A percentile compares a stretch with the other conserved stretches of the same genome.
Conservation (phyloP, 2,888 invertebrate species). For the Cantharis lateralis region DNA sequence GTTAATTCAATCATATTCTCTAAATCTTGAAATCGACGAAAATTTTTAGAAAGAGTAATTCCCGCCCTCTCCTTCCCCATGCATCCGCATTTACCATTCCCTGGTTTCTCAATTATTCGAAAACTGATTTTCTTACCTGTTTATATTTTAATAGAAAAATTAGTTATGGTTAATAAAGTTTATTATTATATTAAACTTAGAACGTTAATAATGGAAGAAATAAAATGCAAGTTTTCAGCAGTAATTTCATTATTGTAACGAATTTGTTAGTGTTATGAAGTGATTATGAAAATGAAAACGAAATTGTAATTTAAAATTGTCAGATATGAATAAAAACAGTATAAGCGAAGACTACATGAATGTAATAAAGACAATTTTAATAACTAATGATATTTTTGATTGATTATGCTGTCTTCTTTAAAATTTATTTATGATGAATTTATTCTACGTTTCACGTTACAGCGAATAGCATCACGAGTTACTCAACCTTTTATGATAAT, state of each 20-base stretch:
- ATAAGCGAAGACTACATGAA: not conserved
- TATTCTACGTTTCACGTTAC: not conserved
- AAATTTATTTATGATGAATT: constrained; percentile 2
- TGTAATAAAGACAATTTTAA: constrained; percentile 3
- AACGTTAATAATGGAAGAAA: too few species aligned
- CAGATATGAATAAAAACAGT: not conserved
- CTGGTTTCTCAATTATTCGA: too few species aligned
- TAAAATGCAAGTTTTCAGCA: not conserved
- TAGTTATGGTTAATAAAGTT: not conserved
- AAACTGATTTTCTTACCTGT: too few species aligned
- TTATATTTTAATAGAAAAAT: not conserved
- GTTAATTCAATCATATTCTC: too few species aligned
- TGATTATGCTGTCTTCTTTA: constrained; percentile 4
- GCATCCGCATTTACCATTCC: not conserved
- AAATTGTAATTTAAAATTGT: not conserved
- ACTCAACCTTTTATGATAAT: constrained; percentile 1
- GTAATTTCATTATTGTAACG: not conserved
- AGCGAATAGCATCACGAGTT: not conserved
- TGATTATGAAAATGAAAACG: not conserved
- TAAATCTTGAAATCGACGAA: too few species aligned
- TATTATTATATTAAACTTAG: not conserved
- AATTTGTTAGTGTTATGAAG: not conserved
- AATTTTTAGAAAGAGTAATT: too few species aligned
- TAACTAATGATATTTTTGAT: constrained; percentile 3
- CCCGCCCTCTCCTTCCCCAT: too few species aligned